Evolutionary conservation across 2,113 vertebrate species (phyloP), one percentile per base, ranked within the genome.

Genomic region (Todiramphus chloris): DNA sequence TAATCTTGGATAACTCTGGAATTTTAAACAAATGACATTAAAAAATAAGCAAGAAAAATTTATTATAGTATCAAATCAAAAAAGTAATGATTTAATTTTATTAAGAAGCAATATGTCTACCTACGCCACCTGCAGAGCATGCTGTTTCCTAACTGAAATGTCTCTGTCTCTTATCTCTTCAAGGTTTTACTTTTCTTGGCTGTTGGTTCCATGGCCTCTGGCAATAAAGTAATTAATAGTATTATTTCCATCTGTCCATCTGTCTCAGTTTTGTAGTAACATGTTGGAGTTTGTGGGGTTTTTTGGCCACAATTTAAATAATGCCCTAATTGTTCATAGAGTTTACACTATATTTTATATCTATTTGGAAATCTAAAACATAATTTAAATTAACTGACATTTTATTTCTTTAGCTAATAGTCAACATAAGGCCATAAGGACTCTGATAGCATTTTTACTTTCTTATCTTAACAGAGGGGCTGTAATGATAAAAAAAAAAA

Each of bases 231-330:
- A 69, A 91, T 87, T 89, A 83, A 70, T 90, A 85, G n/a, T 67
- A 85, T 90, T 93, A 69, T 95, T 95, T 81, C 94, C 93, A 93
- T 96, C 95, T 96, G 94, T 91, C 50, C 28, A 69, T 48, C 72
- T 95, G 94, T 93, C 89, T 86, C 85, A 86, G 50, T 79, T 94
- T 66, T 80, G 28, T 59, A 63, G 67, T 46, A 92, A 80, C 93
- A 93, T 85, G 70, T 79, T 96, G 94, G 37, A 89, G 41, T 93
- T 92, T 69, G 30, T 53, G 4, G 2, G 0, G n/a, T 37, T 53
- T 76, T 87, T 84, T 96, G 77, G 90, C 70, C 37, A 74, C 67
- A 74, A 9, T 80, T 90, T 90, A 80, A 91, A 73, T 58, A 79
- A 88, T 96, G 91, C 93, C 37, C 74, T 95, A 75, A 89, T 76